Conservation (phyloP, 2,113 vertebrate genomes). For the Pelecanoides urinatrix region DNA sequence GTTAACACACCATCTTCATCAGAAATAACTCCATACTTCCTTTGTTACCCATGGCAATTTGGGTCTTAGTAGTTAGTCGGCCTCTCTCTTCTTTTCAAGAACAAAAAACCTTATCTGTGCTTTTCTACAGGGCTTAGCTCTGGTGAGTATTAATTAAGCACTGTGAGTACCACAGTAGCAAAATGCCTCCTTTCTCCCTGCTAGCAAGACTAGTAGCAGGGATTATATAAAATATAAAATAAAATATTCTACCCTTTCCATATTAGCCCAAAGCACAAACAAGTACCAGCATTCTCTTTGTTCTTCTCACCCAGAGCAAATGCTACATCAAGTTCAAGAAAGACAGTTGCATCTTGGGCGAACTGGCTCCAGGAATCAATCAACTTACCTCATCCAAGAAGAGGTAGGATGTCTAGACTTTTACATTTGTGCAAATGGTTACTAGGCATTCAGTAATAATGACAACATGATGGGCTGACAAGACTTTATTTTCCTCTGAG, state of each 20-base stretch:
- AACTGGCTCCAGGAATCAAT: conserved; percentile 55
- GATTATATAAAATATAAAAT: not conserved
- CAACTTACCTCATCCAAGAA: conserved; percentile 25
- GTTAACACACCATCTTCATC: not conserved
- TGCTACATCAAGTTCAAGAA: conserved; percentile 5
- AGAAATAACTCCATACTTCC: not conserved
- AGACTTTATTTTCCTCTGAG: conserved; percentile 49
- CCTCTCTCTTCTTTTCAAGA: not conserved
- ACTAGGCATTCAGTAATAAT: conserved; percentile 41
- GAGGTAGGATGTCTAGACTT: conserved; percentile 30
- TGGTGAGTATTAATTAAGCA: conserved; percentile 7
- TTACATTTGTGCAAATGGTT: conserved; percentile 22
- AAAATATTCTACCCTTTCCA: not conserved
- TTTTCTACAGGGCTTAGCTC: not conserved
- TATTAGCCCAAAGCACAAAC: conserved; percentile 42
- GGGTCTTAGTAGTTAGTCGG: not conserved
- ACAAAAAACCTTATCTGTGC: not conserved
- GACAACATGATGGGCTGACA: conserved; percentile 42
- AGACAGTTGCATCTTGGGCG: conserved; percentile 45
- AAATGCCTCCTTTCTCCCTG: conserved; percentile 18
- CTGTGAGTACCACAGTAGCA: not conserved
- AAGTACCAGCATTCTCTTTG: conserved; percentile 42
- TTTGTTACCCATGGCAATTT: not conserved
- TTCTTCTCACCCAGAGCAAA: conserved; percentile 52
- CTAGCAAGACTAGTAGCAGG: conserved; percentile 8